Evolutionary conservation across 37 sponge, comb jelly and placozoan genomes (phyloP).

Genomic region (Lycopodina hypogea): DNA sequence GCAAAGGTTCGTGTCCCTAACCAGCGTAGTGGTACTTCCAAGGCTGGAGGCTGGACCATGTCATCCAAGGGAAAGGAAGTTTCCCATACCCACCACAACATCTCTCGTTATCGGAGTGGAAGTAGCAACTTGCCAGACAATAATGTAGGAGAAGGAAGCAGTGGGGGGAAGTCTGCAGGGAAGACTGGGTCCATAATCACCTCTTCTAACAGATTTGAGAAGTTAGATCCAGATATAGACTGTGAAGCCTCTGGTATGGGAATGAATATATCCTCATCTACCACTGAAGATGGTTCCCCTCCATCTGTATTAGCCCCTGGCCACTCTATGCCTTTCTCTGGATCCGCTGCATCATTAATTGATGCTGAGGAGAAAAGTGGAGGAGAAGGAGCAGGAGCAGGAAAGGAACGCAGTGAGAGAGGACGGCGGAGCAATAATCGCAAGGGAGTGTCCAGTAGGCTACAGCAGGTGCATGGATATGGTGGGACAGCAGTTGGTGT

Average conservation of each 20-base stretch:
- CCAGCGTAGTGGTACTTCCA: background rate
- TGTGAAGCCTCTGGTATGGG: background rate
- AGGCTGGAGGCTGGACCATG: background rate
- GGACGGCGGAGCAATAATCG: background rate
- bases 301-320: too few relatives aligned
- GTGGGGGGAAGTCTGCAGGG: background rate
- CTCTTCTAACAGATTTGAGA: constrained; percentile 17
- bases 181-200: too few relatives aligned
- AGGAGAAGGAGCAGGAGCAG: too few relatives aligned
- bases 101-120: background rate
- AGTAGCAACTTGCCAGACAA: background rate
- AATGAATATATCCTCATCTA: constrained; percentile 1
- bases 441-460: background rate
- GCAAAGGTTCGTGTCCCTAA: background rate
- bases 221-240: constrained; percentile 6
- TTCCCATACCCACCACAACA: background rate
- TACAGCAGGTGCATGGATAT: background rate
- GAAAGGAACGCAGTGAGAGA: background rate
- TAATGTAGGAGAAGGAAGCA: background rate
- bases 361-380: background rate
- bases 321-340: too few relatives aligned
- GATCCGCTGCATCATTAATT: too few relatives aligned
- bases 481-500: background rate
- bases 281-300: too few relatives aligned
- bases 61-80: background rate